These are phyloP conservation scores for Rotaria socialis DNA, from an alignment of 2,888 invertebrate genomes.

Conservation along the genomic window DNA sequence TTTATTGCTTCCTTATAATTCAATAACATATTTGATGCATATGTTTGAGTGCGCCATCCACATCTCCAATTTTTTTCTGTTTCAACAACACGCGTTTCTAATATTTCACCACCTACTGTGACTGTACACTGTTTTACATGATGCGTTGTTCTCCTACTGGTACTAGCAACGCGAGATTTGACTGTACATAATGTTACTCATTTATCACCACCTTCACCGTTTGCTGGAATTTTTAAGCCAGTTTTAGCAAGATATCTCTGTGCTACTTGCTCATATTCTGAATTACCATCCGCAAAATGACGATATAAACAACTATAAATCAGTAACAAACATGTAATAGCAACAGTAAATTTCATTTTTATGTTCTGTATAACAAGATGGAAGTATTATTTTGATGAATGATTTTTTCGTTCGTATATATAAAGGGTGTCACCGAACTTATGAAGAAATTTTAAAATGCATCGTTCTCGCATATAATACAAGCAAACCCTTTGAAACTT, in stretches of 20 bases:
- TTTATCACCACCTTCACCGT: slow-evolving; percentile 1
- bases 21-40: not conserved
- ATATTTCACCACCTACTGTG: not conserved
- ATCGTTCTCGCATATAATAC: too few species aligned
- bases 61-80: not conserved
- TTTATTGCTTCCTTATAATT: not conserved
- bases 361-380: too few species aligned
- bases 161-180: slow-evolving; percentile 11
- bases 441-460: too few species aligned
- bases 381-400: too few species aligned
- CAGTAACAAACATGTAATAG: too few species aligned
- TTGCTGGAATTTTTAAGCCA: not conserved
- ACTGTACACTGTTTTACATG: not conserved
- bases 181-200: slow-evolving; percentile 3
- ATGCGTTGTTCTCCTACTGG: not conserved
- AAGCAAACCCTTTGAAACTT: too few species aligned
- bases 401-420: too few species aligned
- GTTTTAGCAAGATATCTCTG: not conserved
- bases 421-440: too few species aligned
- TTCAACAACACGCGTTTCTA: slow-evolving; percentile 13
- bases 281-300: not conserved
- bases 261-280: not conserved
- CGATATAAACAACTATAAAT: not conserved
- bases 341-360: too few species aligned
- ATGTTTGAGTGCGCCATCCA: not conserved